A percentile compares a stretch with the other conserved stretches of the same genome.
Conservation (phyloP, 1,140 invertebrate species). For the Panagrolaimus sp. region DNA sequence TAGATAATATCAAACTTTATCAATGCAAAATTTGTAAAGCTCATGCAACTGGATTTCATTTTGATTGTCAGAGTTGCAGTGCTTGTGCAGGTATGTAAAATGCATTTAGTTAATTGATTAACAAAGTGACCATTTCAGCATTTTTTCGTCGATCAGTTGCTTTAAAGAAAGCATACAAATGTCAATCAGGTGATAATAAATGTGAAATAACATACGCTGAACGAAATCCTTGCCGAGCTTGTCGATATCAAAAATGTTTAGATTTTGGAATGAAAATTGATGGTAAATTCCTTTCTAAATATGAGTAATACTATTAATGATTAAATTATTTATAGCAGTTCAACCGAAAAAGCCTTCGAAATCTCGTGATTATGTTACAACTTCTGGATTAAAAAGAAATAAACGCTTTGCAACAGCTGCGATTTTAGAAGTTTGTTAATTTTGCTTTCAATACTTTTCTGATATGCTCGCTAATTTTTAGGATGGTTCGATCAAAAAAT, state of each 20-base stretch:
- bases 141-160: conserved; percentile 42
- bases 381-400: conserved; percentile 50
- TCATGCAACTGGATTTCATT: conserved; percentile 49
- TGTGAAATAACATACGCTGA: conserved; percentile 35
- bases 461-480: not conserved
- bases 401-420: conserved; percentile 44
- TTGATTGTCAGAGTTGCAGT: conserved; percentile 41
- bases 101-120: no score
- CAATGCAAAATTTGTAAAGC: conserved; percentile 40
- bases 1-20: conserved; percentile 14
- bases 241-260: conserved; percentile 44
- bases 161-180: conserved; percentile 32
- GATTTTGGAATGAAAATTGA: conserved; percentile 39
- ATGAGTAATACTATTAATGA: not conserved
- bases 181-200: conserved; percentile 23
- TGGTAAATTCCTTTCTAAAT: conserved; percentile 25
- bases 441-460: conserved; percentile 13
- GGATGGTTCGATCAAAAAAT: not conserved
- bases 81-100: conserved; percentile 29
- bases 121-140: conserved; percentile 17
- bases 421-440: conserved; percentile 15
- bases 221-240: conserved; percentile 37
- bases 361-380: conserved; percentile 48
- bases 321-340: conserved; percentile 45
- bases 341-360: conserved; percentile 23